phyloP scores from a whole-genome alignment of 1,140 invertebrate species.

The Stratiolaelaps scimitus region DNA sequence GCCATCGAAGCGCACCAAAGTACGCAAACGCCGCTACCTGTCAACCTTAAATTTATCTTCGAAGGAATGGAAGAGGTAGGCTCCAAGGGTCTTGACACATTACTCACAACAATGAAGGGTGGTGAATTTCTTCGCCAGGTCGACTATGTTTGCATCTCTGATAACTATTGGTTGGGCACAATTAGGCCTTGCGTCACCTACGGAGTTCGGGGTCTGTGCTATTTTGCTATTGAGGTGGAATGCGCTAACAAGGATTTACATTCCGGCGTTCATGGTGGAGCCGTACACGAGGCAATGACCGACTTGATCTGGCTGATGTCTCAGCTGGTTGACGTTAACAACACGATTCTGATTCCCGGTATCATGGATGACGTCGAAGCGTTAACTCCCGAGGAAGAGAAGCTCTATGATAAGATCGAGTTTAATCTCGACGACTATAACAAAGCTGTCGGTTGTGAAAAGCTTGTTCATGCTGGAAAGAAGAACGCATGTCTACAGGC shows the following conservation, averaged over 20 bases:
- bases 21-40: slow-evolving; percentile 56
- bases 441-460: slow-evolving; percentile 51
- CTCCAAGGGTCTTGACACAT: slow-evolving; percentile 80
- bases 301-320: slow-evolving; percentile 73
- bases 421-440: slow-evolving; percentile 72
- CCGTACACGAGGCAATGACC: slow-evolving; percentile 62
- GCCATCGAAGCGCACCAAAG: slow-evolving; percentile 75
- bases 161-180: slow-evolving; percentile 97
- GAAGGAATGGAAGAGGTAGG: slow-evolving; percentile 98
- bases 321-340: slow-evolving; percentile 65
- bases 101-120: slow-evolving; percentile 59
- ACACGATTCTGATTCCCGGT: slow-evolving; percentile 64
- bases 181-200: slow-evolving; percentile 94
- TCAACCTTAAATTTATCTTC: slow-evolving; percentile 90
- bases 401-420: slow-evolving; percentile 70
- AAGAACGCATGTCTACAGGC: slow-evolving; percentile 32
- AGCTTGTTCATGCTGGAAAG: slow-evolving; percentile 35
- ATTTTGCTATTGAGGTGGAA: slow-evolving; percentile 76
- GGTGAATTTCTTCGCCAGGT: slow-evolving; percentile 59
- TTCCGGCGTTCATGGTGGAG: slow-evolving; percentile 83
- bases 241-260: slow-evolving; percentile 85
- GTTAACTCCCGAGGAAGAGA: slow-evolving; percentile 58
- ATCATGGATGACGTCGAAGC: slow-evolving; percentile 64
- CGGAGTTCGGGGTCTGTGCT: slow-evolving; percentile 78
- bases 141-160: slow-evolving; percentile 93